Evolutionary conservation across 2,888 invertebrate genomes (phyloP), one percentile per base, ranked within the genome.

Genomic region (Lithosia quadra): DNA sequence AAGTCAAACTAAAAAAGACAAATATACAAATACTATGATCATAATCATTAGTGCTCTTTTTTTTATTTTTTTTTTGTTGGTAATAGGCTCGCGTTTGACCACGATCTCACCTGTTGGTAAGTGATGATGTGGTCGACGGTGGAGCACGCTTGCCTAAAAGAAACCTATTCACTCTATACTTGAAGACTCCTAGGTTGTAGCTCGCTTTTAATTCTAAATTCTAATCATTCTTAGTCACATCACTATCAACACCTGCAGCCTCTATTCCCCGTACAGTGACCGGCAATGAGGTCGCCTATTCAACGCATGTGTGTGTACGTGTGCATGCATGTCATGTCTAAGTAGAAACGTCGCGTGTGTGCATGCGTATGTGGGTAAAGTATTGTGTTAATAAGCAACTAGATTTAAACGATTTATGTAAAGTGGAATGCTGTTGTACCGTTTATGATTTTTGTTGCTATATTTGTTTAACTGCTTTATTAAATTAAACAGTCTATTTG

Each of bases 211-310:
- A 43, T 43, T 18, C 28, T 18, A 57, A 18, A 28, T 28, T 28
- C 22, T 9, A 18, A 57, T 57, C 9, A 28, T 15, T 18, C 7
- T 24, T 9, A 15, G 22, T n/a, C 13, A 39, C 71, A 28, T 65
- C 76, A 59, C 75, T 80, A 77, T 22, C 28, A 34, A 21, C 78
- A 82, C 85, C 84, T 86, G 87, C 83, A 84, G 77, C 67, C 75
- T 81, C 79, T 80, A 80, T 73, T 76, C 73, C 71, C 79, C 85
- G 90, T 84, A 88, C 91, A 90, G 86, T 90, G 91, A 91, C 91
- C 91, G 87, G 83, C 84, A 91, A 90, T 88, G 87, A 82, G 90
- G 90, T 85, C 88, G 80, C 75, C 71, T 81, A 73, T 67, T 66
- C 65, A 62, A 68, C 49, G 67, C 62, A 56, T 63, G 28, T 67